These are phyloP conservation scores for Tipula helvola DNA, from an alignment of 2,888 invertebrate genomes.

Conservation along the genomic window DNA sequence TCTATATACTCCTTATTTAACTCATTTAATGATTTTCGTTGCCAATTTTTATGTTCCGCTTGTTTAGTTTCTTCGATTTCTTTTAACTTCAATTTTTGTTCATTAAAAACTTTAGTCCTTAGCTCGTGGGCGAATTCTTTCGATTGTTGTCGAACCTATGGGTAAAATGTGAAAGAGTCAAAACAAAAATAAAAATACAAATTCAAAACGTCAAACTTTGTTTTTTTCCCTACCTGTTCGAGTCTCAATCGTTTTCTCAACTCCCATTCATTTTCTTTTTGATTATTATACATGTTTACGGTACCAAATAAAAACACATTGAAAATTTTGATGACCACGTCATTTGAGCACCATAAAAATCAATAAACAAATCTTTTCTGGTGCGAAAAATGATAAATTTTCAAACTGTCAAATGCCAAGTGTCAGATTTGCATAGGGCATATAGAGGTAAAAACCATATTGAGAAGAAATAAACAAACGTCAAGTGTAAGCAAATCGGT, in stretches of 20 bases:
- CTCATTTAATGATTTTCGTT: constrained; percentile 36
- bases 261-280: neutral
- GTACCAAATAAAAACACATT: neutral
- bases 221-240: neutral
- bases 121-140: constrained; percentile 44
- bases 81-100: constrained; percentile 34
- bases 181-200: neutral
- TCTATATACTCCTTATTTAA: constrained; percentile 40
- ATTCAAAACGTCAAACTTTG: neutral
- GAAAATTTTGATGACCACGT: neutral
- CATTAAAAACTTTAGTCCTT: constrained; percentile 36
- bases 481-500: too few relatives aligned
- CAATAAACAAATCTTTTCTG: neutral
- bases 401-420: neutral
- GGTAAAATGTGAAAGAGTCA: neutral
- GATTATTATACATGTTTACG: neutral
- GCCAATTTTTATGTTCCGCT: constrained; percentile 36
- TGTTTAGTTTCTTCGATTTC: constrained; percentile 35
- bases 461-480: too few relatives aligned
- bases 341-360: neutral
- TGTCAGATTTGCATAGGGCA: too few relatives aligned
- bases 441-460: too few relatives aligned
- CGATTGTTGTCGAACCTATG: constrained; percentile 48
- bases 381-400: neutral
- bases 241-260: neutral